Evolutionary conservation across 1,140 invertebrate genomes (phyloP), one percentile per base, ranked within the genome.

Genomic region (Periplaneta americana): DNA sequence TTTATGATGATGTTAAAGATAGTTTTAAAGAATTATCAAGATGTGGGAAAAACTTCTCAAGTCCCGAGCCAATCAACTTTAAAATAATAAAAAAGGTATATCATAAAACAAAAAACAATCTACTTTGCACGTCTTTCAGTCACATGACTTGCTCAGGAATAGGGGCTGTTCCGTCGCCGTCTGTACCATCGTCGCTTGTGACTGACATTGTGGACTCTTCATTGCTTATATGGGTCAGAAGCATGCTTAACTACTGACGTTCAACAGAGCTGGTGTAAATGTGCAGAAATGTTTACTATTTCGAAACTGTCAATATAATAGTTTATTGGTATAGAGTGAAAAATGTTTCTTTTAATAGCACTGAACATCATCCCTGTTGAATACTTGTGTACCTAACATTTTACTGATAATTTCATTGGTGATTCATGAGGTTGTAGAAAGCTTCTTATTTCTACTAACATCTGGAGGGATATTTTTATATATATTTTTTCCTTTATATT

Each of bases 91-190:
- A 32, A 39, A 17, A 79, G 18, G 78, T 18, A 80, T 77, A 36
- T 36, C 22, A 28, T 76, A 36, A 34, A 75, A 34, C n/a, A 39
- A n/a, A 74, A 31, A 80, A 35, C 13, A 48, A 39, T 74, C 32
- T 33, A 66, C 33, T 80, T 39, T 57, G 39, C 79, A 36, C 79
- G 79, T 80, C 39, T 80, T 80, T 78, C 76, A 77, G 76, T 80
- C 39, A 79, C 36, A 48, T 80, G 79, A 80, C 66, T 80, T 80
- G 79, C 79, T 80, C 79, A 80, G 79, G 79, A 80, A 80, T 80
- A 80, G 32, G 48, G 79, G 79, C 79, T 80, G 79, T 80, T 66
- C 79, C 66, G 13, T 80, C 48, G 48, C 79, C 31, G 32, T 78
- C 22, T 78, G 34, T 36, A 66, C 48, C 75, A 22, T 77, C 75